These are phyloP conservation scores for Falco concolor DNA, from an alignment of 2,797 vertebrate species.

Conservation along the genomic window DNA sequence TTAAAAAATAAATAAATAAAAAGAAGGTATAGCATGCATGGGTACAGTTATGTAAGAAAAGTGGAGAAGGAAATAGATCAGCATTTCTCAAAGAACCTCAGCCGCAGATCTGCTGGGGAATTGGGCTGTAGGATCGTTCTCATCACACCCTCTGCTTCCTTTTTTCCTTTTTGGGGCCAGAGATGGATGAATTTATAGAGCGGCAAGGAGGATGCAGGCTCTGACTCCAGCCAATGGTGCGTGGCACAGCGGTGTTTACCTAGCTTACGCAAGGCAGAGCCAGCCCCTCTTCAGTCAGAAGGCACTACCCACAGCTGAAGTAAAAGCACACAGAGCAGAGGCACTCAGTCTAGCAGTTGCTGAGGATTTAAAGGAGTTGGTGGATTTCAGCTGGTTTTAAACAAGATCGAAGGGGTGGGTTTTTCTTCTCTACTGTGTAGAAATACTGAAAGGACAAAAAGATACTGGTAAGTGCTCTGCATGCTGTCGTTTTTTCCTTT, in stretches of 20 bases:
- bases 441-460: not conserved
- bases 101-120: slow-evolving; percentile 1
- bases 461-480: slow-evolving; percentile 38
- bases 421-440: not conserved
- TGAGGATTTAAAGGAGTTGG: slow-evolving; percentile 13
- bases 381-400: slow-evolving; percentile 36
- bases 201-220: slow-evolving; percentile 31
- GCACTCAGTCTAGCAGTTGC: slow-evolving; percentile 58
- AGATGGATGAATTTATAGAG: slow-evolving; percentile 49
- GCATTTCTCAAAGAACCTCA: slow-evolving; percentile 37
- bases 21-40: not conserved
- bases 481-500: not conserved
- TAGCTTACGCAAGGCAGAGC: slow-evolving; percentile 61
- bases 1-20: not conserved
- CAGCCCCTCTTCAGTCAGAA: slow-evolving; percentile 55
- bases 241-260: slow-evolving; percentile 60
- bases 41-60: slow-evolving; percentile 65
- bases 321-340: slow-evolving; percentile 80
- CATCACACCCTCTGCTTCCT: slow-evolving; percentile 63
- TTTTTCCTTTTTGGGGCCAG: slow-evolving; percentile 67
- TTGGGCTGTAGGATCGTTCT: slow-evolving; percentile 43
- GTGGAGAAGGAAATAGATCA: slow-evolving; percentile 60
- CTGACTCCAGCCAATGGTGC: slow-evolving; percentile 43
- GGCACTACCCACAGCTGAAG: slow-evolving; percentile 58
- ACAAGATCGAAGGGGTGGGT: not conserved